Percentiles rank a stretch among this genome's conserved stretches.
These are phyloP conservation scores for Limenitis camilla DNA, from an alignment of 2,888 invertebrate genomes.

Conservation along the genomic window DNA sequence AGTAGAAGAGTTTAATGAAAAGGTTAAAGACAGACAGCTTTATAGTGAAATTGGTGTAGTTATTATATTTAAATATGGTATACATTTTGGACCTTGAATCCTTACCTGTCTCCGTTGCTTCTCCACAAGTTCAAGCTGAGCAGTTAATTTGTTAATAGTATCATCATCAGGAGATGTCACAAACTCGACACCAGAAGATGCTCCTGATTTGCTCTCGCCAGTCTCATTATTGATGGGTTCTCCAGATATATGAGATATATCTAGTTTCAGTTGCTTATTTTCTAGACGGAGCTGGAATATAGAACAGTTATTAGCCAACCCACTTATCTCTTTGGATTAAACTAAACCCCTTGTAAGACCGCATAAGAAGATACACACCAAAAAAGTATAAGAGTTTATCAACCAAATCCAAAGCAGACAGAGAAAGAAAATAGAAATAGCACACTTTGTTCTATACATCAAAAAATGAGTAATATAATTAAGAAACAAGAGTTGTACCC, in stretches of 20 bases:
- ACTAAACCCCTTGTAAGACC: no score
- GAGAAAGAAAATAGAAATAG: no score
- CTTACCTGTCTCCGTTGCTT: slow-evolving; percentile 48
- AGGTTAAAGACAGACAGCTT: not conserved
- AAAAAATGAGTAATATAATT: no score
- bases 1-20: not conserved
- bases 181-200: slow-evolving; percentile 58
- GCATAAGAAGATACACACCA: no score
- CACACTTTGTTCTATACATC: no score
- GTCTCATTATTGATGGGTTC: slow-evolving; percentile 33
- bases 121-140: slow-evolving; percentile 61
- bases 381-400: no score
- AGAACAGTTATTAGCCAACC: not conserved
- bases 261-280: slow-evolving; percentile 54
- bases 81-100: no score
- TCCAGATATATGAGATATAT: slow-evolving; percentile 35
- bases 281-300: slow-evolving; percentile 50
- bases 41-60: not conserved
- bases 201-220: slow-evolving; percentile 39
- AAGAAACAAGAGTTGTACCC: slow-evolving; percentile 36
- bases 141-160: slow-evolving; percentile 59
- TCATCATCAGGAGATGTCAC: slow-evolving; percentile 65
- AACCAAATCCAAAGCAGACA: no score
- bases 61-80: no score
- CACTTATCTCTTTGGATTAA: not conserved